These are phyloP conservation scores for Lophotriccus pileatus DNA, from an alignment of 2,797 vertebrate genomes.

Conservation along the genomic window DNA sequence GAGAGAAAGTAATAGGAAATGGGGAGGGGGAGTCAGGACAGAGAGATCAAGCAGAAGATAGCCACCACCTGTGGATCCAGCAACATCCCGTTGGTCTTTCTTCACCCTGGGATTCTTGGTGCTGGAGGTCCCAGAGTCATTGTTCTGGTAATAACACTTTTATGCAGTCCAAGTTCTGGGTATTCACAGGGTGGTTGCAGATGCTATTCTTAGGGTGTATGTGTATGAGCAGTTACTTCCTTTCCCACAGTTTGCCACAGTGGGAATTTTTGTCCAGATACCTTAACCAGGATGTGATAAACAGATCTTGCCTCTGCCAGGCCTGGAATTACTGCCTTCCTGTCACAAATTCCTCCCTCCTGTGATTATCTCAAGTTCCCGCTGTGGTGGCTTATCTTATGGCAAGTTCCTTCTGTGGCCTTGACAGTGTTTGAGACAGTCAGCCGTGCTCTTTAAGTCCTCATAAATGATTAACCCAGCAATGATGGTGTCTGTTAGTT, in stretches of 20 bases:
- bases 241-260: neutral
- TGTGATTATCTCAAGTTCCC: neutral
- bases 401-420: neutral
- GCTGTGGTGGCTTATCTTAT: fast-evolving
- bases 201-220: neutral
- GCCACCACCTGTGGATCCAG: neutral
- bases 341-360: neutral
- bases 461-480: neutral
- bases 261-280: neutral
- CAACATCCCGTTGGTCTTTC: neutral
- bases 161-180: neutral
- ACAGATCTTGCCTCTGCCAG: fast-evolving
- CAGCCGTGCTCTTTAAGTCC: neutral
- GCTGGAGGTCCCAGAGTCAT: neutral
- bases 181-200: neutral
- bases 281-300: neutral
- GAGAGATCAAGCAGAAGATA: neutral
- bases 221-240: neutral
- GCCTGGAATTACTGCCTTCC: neutral
- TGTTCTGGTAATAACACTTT: neutral
- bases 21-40: no score
- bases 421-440: neutral
- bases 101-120: neutral
- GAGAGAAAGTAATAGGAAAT: neutral
- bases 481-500: neutral